A percentile compares a stretch with the other conserved stretches of the same genome.
phyloP scores from a whole-genome alignment of 2,888 invertebrate genomes.

The Orgyia antiqua region DNA sequence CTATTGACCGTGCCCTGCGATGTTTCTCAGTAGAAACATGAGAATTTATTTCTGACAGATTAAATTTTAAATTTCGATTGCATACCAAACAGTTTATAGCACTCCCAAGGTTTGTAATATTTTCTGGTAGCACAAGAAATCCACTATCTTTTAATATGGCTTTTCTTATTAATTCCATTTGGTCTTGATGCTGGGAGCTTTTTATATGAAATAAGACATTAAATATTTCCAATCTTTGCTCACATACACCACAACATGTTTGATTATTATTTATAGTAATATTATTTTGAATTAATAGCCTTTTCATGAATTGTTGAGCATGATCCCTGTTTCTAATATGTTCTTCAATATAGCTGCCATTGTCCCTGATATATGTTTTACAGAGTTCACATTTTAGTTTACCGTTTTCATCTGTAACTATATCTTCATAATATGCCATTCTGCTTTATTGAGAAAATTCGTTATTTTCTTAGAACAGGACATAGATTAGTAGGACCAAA shows the following conservation, averaged over 20 bases:
- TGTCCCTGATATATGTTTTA: slow-evolving; percentile 23
- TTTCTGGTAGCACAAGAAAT: slow-evolving; percentile 31
- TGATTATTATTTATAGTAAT: slow-evolving; percentile 16
- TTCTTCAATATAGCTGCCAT: slow-evolving; percentile 22
- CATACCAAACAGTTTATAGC: slow-evolving; percentile 33
- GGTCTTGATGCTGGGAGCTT: slow-evolving; percentile 22
- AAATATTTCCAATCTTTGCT: slow-evolving; percentile 13
- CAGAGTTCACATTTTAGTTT: slow-evolving; percentile 37
- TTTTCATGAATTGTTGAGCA: slow-evolving; percentile 22
- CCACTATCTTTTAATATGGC: slow-evolving; percentile 34
- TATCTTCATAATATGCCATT: slow-evolving; percentile 41
- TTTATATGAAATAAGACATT: slow-evolving; percentile 26
- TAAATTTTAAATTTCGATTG: slow-evolving; percentile 25
- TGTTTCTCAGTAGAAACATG: slow-evolving; percentile 33
- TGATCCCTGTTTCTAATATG: slow-evolving; percentile 33
- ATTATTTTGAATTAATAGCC: slow-evolving; percentile 34
- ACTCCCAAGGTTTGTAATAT: slow-evolving; percentile 9
- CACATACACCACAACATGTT: slow-evolving; percentile 31
- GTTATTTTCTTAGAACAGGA: too few relatives aligned
- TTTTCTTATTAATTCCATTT: slow-evolving; percentile 20
- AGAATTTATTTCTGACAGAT: slow-evolving; percentile 15
- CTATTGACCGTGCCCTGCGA: slow-evolving; percentile 34
- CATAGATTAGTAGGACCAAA: too few relatives aligned
- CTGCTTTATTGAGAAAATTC: too few relatives aligned
- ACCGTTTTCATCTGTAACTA: slow-evolving; percentile 25